These are phyloP conservation scores for Myotis pilosus DNA, from an alignment of 2,797 vertebrate genomes.

Conservation along the genomic window DNA sequence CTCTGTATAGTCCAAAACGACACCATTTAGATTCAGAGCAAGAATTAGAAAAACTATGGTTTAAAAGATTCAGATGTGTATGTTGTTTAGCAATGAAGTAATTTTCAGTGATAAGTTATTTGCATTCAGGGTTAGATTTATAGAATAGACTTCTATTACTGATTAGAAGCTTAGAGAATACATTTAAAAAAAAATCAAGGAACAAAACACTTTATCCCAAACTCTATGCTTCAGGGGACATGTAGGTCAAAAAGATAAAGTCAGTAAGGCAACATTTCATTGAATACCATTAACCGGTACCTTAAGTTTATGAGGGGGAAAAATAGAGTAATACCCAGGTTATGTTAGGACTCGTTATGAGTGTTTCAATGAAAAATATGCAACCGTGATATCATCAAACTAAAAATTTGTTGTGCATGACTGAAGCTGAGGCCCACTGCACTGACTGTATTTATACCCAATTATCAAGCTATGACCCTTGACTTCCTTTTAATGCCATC, in stretches of 20 bases:
- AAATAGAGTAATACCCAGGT: constrained; percentile 77
- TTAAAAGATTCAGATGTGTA: not conserved
- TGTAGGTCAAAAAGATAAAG: constrained; percentile 52
- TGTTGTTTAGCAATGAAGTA: not conserved
- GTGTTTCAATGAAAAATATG: constrained; percentile 80
- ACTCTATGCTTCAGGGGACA: constrained; percentile 57
- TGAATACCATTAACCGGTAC: constrained; percentile 68
- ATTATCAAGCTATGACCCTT: constrained; percentile 79
- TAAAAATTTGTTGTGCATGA: constrained; percentile 81
- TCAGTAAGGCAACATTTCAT: constrained; percentile 67
- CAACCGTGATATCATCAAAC: constrained; percentile 79
- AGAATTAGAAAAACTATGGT: constrained; percentile 3
- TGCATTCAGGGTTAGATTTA: constrained; percentile 33
- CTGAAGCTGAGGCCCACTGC: constrained; percentile 69
- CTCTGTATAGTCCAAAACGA: constrained; percentile 12
- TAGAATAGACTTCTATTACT: constrained; percentile 68
- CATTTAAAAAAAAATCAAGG: constrained; percentile 63
- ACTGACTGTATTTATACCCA: constrained; percentile 78
- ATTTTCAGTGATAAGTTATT: constrained; percentile 2
- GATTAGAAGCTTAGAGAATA: constrained; percentile 73
- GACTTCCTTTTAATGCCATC: constrained; percentile 70
- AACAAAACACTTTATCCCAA: constrained; percentile 65
- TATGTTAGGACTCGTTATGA: constrained; percentile 77
- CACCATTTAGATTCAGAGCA: constrained; percentile 19
- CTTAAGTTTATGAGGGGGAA: constrained; percentile 63